Conservation (phyloP, 2,888 invertebrate species). For the Terebella lapidaria region DNA sequence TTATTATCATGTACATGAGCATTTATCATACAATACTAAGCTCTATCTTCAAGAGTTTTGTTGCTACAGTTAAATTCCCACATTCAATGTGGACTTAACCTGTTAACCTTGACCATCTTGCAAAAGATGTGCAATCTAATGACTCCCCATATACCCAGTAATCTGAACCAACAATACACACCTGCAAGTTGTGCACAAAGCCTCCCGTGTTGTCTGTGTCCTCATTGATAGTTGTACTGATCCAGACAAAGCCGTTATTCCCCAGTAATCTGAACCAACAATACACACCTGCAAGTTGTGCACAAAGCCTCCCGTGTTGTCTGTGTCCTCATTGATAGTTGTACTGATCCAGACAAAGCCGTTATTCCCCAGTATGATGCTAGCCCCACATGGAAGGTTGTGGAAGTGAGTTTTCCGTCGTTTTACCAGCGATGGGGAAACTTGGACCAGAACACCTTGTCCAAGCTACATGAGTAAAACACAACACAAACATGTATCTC, state of each 20-base stretch:
- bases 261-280: no score
- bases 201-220: conserved; percentile 59
- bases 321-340: conserved; percentile 58
- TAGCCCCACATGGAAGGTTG: conserved; percentile 83
- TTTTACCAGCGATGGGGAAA: conserved; percentile 85
- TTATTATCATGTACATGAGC: no score
- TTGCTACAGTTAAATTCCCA: no score
- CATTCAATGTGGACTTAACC: no score
- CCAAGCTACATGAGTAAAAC: conserved; percentile 50
- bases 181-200: conserved; percentile 71
- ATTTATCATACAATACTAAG: no score
- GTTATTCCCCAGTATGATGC: conserved; percentile 90
- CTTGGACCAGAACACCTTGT: conserved; percentile 83
- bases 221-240: conserved; percentile 65
- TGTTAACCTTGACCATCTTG: no score
- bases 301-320: conserved; percentile 63
- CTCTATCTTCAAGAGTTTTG: no score
- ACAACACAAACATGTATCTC: no score
- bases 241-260: conserved; percentile 95
- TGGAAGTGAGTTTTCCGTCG: conserved; percentile 94
- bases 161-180: no score
- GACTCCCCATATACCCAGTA: no score
- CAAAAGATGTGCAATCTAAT: no score
- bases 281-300: conserved; percentile 66
- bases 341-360: conserved; percentile 93